phyloP scores from a whole-genome alignment of 2,113 vertebrate species.

The Edolisoma coerulescens region DNA sequence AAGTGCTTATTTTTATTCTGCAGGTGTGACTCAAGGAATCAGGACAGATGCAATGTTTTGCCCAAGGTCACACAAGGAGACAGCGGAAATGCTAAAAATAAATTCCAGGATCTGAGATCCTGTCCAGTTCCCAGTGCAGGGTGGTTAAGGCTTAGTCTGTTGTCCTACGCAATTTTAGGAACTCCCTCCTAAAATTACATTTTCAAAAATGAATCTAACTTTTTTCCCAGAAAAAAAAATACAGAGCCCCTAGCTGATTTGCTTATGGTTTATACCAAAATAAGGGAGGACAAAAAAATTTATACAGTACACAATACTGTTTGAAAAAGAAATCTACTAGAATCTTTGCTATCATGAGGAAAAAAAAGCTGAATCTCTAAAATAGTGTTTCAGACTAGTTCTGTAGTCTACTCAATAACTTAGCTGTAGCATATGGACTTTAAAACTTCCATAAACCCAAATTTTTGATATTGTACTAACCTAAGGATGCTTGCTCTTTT shows the following conservation, averaged over 20 bases:
- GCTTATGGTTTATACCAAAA: not conserved
- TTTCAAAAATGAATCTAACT: not conserved
- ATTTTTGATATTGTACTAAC: slow-evolving; percentile 47
- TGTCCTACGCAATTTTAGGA: not conserved
- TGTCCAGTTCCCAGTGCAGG: not conserved
- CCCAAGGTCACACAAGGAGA: slow-evolving; percentile 18
- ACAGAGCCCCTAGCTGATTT: not conserved
- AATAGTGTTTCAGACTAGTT: not conserved
- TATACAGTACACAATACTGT: not conserved
- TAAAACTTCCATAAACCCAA: not conserved
- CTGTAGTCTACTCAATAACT: not conserved
- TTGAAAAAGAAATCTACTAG: not conserved
- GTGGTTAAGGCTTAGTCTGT: not conserved
- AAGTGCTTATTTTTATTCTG: slow-evolving; percentile 40
- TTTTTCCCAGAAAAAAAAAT: not conserved
- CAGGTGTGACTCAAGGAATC: slow-evolving; percentile 32
- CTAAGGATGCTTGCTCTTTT: slow-evolving; percentile 72
- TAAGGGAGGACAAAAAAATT: not conserved
- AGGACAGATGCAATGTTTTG: slow-evolving; percentile 8
- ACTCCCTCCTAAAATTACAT: not conserved
- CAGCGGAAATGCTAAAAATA: not conserved
- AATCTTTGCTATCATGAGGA: not conserved
- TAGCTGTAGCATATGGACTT: not conserved
- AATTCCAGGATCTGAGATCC: not conserved
- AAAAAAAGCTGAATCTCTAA: not conserved